Evolutionary conservation across 2,797 vertebrate genomes (phyloP).

Genomic region (Ficedula albicollis): DNA sequence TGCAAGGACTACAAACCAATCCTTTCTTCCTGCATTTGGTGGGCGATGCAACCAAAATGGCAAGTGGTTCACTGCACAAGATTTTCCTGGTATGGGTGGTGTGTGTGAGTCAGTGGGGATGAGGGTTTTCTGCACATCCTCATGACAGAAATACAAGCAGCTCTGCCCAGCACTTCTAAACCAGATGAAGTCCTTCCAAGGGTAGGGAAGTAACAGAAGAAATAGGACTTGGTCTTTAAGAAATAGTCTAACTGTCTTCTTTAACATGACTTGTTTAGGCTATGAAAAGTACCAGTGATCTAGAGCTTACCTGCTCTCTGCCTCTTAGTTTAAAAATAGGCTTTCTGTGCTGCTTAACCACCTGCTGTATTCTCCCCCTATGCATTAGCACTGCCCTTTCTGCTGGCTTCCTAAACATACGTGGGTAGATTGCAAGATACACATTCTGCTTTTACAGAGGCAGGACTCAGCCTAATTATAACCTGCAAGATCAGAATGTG

Average conservation of each 20-base stretch:
- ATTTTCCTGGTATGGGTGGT: not conserved
- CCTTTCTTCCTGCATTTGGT: not conserved
- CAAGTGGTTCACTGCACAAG: not conserved
- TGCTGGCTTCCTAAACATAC: constrained; percentile 16
- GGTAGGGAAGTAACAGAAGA: not conserved
- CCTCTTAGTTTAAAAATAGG: constrained; percentile 49
- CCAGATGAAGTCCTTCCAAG: not conserved
- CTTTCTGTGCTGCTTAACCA: constrained; percentile 29
- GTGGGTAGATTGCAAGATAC: constrained; percentile 37
- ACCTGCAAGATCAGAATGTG: constrained; percentile 27
- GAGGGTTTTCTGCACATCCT: not conserved
- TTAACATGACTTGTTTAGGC: not conserved
- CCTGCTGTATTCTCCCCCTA: constrained; percentile 33
- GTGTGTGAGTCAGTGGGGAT: not conserved
- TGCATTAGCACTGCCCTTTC: constrained; percentile 45
- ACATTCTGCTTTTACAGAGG: constrained; percentile 13
- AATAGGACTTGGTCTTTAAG: not conserved
- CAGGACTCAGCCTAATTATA: constrained; percentile 41
- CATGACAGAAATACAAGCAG: not conserved
- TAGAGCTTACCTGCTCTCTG: constrained; percentile 38
- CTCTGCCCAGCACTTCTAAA: not conserved
- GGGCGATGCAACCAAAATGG: not conserved
- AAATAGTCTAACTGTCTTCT: not conserved
- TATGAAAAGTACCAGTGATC: not conserved
- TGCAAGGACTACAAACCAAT: not conserved